phyloP scores from a whole-genome alignment of 1,140 invertebrate genomes.

The Cephus cinctus region DNA sequence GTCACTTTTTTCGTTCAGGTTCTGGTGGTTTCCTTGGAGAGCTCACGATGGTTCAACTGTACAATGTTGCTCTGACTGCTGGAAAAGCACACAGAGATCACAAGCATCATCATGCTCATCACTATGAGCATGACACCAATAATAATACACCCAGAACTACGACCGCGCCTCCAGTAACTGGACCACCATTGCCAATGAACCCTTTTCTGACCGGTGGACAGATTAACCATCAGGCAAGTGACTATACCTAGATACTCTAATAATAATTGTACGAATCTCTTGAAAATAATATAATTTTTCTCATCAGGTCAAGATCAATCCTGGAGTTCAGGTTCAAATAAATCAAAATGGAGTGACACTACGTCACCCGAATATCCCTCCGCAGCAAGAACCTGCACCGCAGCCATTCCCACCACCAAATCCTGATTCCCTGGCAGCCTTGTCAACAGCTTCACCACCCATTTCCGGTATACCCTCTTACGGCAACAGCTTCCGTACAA shows the following conservation, averaged over 20 bases:
- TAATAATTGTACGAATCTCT: neutral
- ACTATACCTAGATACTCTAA: neutral
- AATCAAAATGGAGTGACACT: conserved; percentile 44
- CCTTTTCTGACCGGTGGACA: conserved; percentile 68
- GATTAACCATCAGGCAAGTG: conserved; percentile 56
- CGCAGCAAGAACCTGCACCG: conserved; percentile 22
- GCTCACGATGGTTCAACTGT: conserved; percentile 75
- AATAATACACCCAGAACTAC: conserved; percentile 61
- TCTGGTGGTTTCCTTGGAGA: conserved; percentile 72
- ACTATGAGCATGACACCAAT: conserved; percentile 67
- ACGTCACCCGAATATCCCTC: conserved; percentile 40
- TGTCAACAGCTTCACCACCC: conserved; percentile 16
- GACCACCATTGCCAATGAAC: conserved; percentile 60
- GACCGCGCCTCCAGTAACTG: conserved; percentile 55
- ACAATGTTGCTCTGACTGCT: conserved; percentile 73
- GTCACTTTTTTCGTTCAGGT: no score
- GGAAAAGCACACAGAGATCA: conserved; percentile 81
- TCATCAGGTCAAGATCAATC: conserved; percentile 47
- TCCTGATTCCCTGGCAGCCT: conserved; percentile 12
- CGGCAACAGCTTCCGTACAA: conserved; percentile 1
- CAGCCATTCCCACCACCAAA: conserved; percentile 41
- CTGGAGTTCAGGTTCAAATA: conserved; percentile 43
- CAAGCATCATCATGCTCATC: conserved; percentile 79
- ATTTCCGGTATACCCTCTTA: neutral
- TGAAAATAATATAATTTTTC: neutral